These are phyloP conservation scores for Drosophila kepulauana DNA, from an alignment of 1,140 invertebrate species.

Conservation along the genomic window DNA sequence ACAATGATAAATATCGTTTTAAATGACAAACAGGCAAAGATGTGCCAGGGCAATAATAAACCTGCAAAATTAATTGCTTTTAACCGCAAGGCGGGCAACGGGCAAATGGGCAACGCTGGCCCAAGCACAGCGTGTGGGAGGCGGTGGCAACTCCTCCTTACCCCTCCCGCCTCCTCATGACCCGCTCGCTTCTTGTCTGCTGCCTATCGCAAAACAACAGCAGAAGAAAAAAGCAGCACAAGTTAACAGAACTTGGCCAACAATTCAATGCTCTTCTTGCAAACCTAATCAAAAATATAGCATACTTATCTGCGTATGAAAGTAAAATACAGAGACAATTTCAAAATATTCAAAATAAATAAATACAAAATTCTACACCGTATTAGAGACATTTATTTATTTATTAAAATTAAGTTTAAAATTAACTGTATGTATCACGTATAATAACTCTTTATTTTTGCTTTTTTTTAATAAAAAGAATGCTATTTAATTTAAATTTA, in stretches of 20 bases:
- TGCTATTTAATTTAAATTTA: no score
- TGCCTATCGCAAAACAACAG: no score
- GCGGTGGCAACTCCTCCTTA: not conserved
- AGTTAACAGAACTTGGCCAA: not conserved
- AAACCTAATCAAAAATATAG: not conserved
- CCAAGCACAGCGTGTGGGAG: not conserved
- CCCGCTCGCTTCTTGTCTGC: not conserved
- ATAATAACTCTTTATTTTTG: no score
- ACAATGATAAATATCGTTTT: slow-evolving; percentile 77
- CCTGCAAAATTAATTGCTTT: slow-evolving; percentile 74
- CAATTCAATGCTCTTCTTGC: not conserved
- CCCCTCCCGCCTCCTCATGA: no score
- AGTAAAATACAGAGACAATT: not conserved
- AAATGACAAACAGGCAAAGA: slow-evolving; percentile 69
- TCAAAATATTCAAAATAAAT: not conserved
- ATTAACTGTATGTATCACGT: no score
- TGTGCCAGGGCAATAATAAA: slow-evolving; percentile 65
- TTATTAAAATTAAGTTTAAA: no score
- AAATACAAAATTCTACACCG: not conserved
- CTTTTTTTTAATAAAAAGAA: no score
- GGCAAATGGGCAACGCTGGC: slow-evolving; percentile 7
- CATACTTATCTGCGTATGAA: not conserved
- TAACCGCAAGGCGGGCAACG: slow-evolving; percentile 41
- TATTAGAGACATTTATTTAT: not conserved
- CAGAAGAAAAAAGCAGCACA: slow-evolving; percentile 1